These are phyloP conservation scores for Heliconius congener DNA, from an alignment of 1,140 invertebrate species.

Conservation along the genomic window DNA sequence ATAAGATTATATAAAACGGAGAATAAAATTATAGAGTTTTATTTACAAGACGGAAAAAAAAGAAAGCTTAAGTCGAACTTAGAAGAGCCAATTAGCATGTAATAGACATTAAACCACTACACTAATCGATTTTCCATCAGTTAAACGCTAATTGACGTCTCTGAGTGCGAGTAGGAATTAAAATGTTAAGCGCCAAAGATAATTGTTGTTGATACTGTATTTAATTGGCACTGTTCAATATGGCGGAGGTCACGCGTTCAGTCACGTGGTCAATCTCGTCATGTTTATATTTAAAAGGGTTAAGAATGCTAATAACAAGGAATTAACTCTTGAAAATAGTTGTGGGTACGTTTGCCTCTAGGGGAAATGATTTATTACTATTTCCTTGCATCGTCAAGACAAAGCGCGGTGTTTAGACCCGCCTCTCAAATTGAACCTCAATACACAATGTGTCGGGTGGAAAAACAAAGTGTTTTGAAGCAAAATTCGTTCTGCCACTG, in stretches of 20 bases:
- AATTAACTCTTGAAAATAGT: too few relatives aligned
- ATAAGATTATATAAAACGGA: neutral
- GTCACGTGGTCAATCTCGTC: neutral
- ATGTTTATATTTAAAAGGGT: constrained; percentile 2
- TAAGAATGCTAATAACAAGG: too few relatives aligned
- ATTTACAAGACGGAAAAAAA: neutral
- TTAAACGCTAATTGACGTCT: neutral
- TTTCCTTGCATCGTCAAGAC: too few relatives aligned
- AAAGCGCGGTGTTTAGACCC: too few relatives aligned
- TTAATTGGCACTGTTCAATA: constrained; percentile 10
- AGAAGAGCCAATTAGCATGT: neutral
- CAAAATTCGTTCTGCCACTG: too few relatives aligned
- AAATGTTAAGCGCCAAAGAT: neutral
- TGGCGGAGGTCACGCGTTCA: neutral
- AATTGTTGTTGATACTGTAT: constrained; percentile 3
- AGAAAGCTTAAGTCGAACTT: neutral
- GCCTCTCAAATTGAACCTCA: too few relatives aligned
- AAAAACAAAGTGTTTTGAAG: too few relatives aligned
- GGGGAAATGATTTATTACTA: too few relatives aligned
- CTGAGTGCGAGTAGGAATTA: neutral
- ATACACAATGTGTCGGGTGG: too few relatives aligned
- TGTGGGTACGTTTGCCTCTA: too few relatives aligned
- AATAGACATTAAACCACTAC: neutral
- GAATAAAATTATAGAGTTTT: neutral
- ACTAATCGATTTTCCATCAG: neutral